Evolutionary conservation across 1,140 invertebrate species (phyloP).

Genomic region (Leptinotarsa defecta): DNA sequence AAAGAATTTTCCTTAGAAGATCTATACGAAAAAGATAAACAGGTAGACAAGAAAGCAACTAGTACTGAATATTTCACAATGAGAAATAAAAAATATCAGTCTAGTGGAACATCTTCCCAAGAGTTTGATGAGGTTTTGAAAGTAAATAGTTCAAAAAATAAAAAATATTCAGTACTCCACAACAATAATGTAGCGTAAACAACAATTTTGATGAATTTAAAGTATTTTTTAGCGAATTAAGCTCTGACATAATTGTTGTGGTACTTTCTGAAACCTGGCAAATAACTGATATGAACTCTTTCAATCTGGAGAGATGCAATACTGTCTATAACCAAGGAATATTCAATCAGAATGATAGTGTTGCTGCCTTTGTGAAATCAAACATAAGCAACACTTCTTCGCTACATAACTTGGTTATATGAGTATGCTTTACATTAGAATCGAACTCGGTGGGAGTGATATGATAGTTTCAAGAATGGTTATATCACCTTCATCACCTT

Average conservation of each 20-base stretch:
- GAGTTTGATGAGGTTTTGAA: not conserved
- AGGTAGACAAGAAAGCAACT: not conserved
- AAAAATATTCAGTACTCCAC: not conserved
- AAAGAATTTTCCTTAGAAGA: not conserved
- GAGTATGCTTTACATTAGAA: conserved; percentile 5
- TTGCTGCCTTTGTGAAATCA: conserved; percentile 10
- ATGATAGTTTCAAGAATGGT: conserved; percentile 6
- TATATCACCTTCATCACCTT: not conserved
- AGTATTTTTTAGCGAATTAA: conserved; percentile 3
- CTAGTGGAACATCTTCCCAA: not conserved
- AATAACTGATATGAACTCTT: conserved; percentile 8
- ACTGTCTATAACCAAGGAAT: conserved; percentile 12
- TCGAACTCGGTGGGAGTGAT: not conserved
- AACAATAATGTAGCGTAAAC: not conserved
- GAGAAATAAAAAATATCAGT: not conserved
- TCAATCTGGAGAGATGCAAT: not conserved
- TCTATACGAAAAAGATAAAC: not conserved
- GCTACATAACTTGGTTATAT: conserved; percentile 13
- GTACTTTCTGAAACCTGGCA: not conserved
- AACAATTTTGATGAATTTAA: not conserved
- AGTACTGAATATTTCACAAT: not conserved
- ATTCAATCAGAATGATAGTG: not conserved
- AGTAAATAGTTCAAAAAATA: not conserved
- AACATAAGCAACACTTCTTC: not conserved
- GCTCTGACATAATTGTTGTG: conserved; percentile 2